phyloP scores from a whole-genome alignment of 2,888 invertebrate species.

The Caenorhabditis sp. region DNA sequence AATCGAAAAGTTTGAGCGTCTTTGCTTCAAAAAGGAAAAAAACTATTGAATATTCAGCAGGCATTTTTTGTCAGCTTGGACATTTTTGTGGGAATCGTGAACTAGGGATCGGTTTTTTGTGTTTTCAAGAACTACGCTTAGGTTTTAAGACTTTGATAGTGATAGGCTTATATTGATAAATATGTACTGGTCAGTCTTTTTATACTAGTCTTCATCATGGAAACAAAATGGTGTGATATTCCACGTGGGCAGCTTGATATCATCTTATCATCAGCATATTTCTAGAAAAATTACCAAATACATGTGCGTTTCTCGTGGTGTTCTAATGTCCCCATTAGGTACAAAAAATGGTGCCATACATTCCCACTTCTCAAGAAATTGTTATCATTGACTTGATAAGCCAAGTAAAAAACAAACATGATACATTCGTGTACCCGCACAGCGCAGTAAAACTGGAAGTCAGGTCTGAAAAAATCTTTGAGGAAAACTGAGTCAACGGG shows the following conservation, averaged over 20 bases:
- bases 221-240: slow-evolving; percentile 42
- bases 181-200: too few relatives aligned
- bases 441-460: background rate
- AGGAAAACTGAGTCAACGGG: background rate
- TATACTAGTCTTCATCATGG: slow-evolving; percentile 24
- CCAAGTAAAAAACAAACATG: slow-evolving; percentile 5
- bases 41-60: slow-evolving; percentile 55
- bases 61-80: background rate
- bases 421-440: slow-evolving; percentile 40
- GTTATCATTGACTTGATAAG: slow-evolving; percentile 1
- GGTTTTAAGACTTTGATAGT: too few relatives aligned
- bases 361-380: slow-evolving; percentile 7
- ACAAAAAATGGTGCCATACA: slow-evolving; percentile 28
- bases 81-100: slow-evolving; percentile 1
- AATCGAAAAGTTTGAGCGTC: slow-evolving; percentile 49
- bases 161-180: too few relatives aligned
- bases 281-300: background rate
- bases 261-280: slow-evolving; percentile 30
- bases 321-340: slow-evolving; percentile 8
- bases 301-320: slow-evolving; percentile 50
- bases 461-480: too few relatives aligned
- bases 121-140: too few relatives aligned
- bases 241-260: slow-evolving; percentile 19
- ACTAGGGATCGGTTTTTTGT: too few relatives aligned
- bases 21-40: slow-evolving; percentile 1